phyloP scores from a whole-genome alignment of 2,888 invertebrate species.

The Alloscopus bannaensis region DNA sequence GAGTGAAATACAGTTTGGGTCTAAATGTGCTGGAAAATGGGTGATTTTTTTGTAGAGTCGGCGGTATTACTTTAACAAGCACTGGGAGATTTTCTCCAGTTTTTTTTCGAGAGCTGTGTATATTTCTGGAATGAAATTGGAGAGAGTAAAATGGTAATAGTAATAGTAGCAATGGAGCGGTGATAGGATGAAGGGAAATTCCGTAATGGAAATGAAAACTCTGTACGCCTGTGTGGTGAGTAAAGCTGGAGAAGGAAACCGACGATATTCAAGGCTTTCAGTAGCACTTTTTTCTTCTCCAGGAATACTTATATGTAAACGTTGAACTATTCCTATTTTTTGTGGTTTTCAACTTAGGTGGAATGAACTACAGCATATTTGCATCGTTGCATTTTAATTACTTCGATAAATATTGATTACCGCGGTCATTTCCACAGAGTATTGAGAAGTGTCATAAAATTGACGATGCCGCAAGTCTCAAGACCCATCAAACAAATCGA shows the following conservation, averaged over 20 bases:
- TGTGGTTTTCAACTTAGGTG: too few relatives aligned
- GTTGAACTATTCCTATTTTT: too few relatives aligned
- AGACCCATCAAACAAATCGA: too few relatives aligned
- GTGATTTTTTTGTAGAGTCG: too few relatives aligned
- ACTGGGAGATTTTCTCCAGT: conserved; percentile 13
- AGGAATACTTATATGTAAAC: too few relatives aligned
- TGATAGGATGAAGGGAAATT: conserved; percentile 7
- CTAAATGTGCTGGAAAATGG: conserved; percentile 52
- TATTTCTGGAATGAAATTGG: not conserved
- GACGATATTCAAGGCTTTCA: conserved; percentile 67
- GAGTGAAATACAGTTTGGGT: conserved; percentile 48
- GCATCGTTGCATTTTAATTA: too few relatives aligned
- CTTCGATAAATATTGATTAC: too few relatives aligned
- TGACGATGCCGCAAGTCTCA: too few relatives aligned
- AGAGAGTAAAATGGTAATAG: conserved; percentile 12
- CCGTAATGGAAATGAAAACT: conserved; percentile 12
- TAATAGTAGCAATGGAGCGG: conserved; percentile 6
- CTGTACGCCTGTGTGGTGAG: not conserved
- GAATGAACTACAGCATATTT: too few relatives aligned
- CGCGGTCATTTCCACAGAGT: too few relatives aligned
- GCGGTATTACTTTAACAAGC: not conserved
- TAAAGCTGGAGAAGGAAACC: conserved; percentile 18
- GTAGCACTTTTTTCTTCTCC: too few relatives aligned
- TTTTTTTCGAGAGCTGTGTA: conserved; percentile 30
- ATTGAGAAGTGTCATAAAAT: too few relatives aligned